These are phyloP conservation scores for Pelobates fuscus DNA, from an alignment of 2,113 vertebrate species.

Conservation along the genomic window DNA sequence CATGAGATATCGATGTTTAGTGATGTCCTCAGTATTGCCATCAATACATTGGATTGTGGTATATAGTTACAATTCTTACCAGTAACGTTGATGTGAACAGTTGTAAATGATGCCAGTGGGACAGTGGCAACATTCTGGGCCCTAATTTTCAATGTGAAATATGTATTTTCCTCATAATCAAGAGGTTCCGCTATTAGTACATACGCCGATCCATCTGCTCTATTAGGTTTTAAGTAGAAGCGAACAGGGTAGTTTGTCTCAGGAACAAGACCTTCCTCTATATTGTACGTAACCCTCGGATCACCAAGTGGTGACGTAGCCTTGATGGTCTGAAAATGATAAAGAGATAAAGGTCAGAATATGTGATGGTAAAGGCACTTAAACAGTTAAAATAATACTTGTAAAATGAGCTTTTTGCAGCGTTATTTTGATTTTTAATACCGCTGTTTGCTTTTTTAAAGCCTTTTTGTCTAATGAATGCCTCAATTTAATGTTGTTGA, in stretches of 20 bases:
- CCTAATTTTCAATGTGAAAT: constrained; percentile 77
- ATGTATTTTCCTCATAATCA: constrained; percentile 80
- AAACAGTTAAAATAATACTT: too few relatives aligned
- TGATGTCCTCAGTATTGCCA: too few relatives aligned
- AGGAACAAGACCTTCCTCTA: constrained; percentile 87
- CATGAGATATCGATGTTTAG: too few relatives aligned
- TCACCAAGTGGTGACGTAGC: constrained; percentile 82
- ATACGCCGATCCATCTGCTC: constrained; percentile 79
- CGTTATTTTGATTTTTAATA: too few relatives aligned
- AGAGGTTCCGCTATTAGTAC: constrained; percentile 84
- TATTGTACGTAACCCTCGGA: constrained; percentile 82
- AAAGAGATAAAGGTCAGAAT: background rate
- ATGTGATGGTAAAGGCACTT: too few relatives aligned
- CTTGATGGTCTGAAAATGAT: constrained; percentile 76
- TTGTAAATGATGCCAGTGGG: constrained; percentile 82
- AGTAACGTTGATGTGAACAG: constrained; percentile 80
- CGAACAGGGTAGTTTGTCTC: constrained; percentile 87
- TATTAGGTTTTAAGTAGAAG: constrained; percentile 88
- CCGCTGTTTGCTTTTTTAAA: too few relatives aligned
- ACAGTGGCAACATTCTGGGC: constrained; percentile 83
- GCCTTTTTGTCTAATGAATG: too few relatives aligned
- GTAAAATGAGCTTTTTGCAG: too few relatives aligned
- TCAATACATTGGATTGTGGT: too few relatives aligned
- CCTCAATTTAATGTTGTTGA: too few relatives aligned
- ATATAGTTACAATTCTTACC: too few relatives aligned